A percentile compares a stretch with the other conserved stretches of the same genome.
Conservation (phyloP, 2,888 invertebrate genomes). For the Polyommatus iphigenia region DNA sequence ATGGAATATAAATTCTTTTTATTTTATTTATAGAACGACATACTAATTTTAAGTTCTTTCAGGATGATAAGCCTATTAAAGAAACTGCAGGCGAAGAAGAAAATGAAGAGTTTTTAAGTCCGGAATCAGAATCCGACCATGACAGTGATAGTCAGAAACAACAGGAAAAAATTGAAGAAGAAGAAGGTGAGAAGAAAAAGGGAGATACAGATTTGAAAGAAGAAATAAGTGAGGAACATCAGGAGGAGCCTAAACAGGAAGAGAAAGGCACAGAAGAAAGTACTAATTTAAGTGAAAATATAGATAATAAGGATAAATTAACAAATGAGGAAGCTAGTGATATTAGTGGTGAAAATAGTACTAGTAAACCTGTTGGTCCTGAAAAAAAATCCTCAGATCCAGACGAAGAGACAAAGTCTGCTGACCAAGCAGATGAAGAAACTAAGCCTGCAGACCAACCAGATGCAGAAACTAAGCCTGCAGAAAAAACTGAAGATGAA, state of each 20-base stretch:
- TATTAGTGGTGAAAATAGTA: conserved; percentile 37
- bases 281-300: conserved; percentile 37
- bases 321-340: conserved; percentile 44
- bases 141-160: conserved; percentile 56
- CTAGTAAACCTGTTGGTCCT: conserved; percentile 33
- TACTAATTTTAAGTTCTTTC: conserved; percentile 39
- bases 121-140: conserved; percentile 70
- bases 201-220: conserved; percentile 37
- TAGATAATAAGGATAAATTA: conserved; percentile 44
- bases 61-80: conserved; percentile 46
- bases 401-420: background rate
- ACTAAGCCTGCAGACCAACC: conserved; percentile 19
- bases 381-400: conserved; percentile 20
- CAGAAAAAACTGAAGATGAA: conserved; percentile 39
- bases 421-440: conserved; percentile 13
- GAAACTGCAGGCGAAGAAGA: conserved; percentile 64
- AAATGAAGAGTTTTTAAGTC: conserved; percentile 74
- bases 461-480: background rate
- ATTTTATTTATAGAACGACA: background rate
- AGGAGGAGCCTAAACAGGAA: conserved; percentile 36
- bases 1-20: background rate
- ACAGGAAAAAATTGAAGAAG: conserved; percentile 36
- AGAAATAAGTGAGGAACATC: conserved; percentile 35
- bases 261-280: conserved; percentile 38
- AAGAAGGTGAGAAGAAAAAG: conserved; percentile 38